Percentiles rank a stretch among this genome's conserved stretches.
phyloP scores from a whole-genome alignment of 1,140 invertebrate genomes.

The Drosophila persimilis region DNA sequence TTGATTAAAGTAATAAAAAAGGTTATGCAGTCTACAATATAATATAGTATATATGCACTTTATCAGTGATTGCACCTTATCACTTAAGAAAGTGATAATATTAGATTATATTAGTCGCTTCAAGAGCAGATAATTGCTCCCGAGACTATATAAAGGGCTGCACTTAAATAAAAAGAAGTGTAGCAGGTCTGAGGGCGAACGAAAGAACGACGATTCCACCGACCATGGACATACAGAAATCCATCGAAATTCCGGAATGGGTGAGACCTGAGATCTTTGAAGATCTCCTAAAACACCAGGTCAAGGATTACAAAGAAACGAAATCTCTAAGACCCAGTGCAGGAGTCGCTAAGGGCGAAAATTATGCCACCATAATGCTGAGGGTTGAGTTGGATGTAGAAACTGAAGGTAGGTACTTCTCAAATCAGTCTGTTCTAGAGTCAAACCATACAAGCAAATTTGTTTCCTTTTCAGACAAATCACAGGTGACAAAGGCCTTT shows the following conservation, averaged over 20 bases:
- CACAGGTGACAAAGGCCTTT: constrained; percentile 32
- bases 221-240: background rate
- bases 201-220: too few species aligned
- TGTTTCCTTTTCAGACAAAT: constrained; percentile 33
- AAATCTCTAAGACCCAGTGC: constrained; percentile 42
- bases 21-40: too few species aligned
- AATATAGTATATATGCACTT: too few species aligned
- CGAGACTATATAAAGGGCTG: constrained; percentile 15
- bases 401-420: constrained; percentile 32
- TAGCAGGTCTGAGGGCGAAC: background rate
- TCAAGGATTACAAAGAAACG: constrained; percentile 68
- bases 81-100: too few species aligned
- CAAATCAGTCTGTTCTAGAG: background rate
- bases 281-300: constrained; percentile 71
- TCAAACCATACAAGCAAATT: background rate
- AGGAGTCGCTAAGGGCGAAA: constrained; percentile 61
- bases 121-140: too few species aligned
- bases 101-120: too few species aligned
- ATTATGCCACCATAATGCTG: constrained; percentile 73
- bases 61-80: too few species aligned
- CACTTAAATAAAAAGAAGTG: background rate
- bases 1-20: too few species aligned
- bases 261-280: constrained; percentile 81
- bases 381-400: constrained; percentile 59
- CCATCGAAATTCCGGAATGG: constrained; percentile 72